Evolutionary conservation across 2,797 vertebrate genomes (phyloP).

Genomic region (Cetoscarus ocellatus): DNA sequence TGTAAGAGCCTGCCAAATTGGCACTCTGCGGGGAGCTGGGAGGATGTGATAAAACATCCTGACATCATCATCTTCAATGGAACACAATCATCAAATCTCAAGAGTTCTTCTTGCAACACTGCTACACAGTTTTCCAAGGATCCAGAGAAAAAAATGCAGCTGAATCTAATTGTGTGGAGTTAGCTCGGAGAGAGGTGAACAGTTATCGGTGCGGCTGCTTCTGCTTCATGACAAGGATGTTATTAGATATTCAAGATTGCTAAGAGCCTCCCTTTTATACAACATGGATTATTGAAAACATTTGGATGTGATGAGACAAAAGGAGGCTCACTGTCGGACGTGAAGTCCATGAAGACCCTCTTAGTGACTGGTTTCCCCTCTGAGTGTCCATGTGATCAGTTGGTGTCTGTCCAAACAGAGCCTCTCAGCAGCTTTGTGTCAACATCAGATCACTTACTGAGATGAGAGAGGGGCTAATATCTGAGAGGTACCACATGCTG

Average conservation of each 20-base stretch:
- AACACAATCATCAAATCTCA: slow-evolving; percentile 38
- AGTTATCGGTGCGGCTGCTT: slow-evolving; percentile 2
- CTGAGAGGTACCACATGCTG: slow-evolving; percentile 3
- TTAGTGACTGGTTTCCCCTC: slow-evolving; percentile 26
- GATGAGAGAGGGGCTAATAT: slow-evolving; percentile 28
- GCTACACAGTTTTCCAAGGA: slow-evolving; percentile 23
- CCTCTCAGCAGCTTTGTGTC: slow-evolving; percentile 75
- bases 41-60: slow-evolving; percentile 56
- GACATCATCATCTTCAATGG: slow-evolving; percentile 55
- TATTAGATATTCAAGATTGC: slow-evolving; percentile 38
- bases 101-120: slow-evolving; percentile 24
- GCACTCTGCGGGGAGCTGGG: slow-evolving; percentile 33
- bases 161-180: slow-evolving; percentile 20
- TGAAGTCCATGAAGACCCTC: slow-evolving; percentile 18
- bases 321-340: slow-evolving; percentile 17
- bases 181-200: neutral
- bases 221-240: slow-evolving; percentile 7
- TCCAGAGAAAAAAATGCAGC: slow-evolving; percentile 13
- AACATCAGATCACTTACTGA: slow-evolving; percentile 56
- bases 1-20: slow-evolving; percentile 42
- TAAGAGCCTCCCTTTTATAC: slow-evolving; percentile 31
- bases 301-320: slow-evolving; percentile 39
- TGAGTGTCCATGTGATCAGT: slow-evolving; percentile 35
- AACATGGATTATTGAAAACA: slow-evolving; percentile 55
- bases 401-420: slow-evolving; percentile 51